Base-by-base conservation (phyloP, 2,113 vertebrate species). In the Coptodon rendalli region DNA sequence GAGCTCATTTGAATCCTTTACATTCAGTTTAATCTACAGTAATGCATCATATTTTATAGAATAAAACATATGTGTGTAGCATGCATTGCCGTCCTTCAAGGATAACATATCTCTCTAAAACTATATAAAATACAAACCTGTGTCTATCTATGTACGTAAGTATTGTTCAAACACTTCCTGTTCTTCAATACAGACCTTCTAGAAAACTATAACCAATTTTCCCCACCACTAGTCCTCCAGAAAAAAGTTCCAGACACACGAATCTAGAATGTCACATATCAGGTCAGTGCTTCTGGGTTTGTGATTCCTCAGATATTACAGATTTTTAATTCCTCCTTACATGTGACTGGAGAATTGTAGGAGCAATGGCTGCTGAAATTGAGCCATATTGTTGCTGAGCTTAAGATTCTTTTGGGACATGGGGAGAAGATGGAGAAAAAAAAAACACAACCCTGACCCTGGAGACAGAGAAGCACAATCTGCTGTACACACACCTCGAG, bases 241-340 rank as follows among this genome's bases (percentile, higher is more conserved):
- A 89, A 87, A 76, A 78, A 90, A 73, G 83, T 85, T 89, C 61
- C 86, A 90, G 57, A 81, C 85, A 59, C 73, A 7, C 78, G 61
- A 87, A 80, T 87, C 56, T 38, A 80, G 87, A 91, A 91, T 88
- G 88, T 90, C 89, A 90, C 87, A 86, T 79, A 94, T 92, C 89
- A 89, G 93, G 93, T 91, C 93, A 92, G 83, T 87, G 87, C 82
- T 48, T 88, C 57, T 5, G 59, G 80, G 83, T 87, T 73, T 87
- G 61, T 61, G 86, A 90, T 88, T 92, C 87, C 83, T 89, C 84
- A 89, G 79, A 93, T 94, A 94, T 88, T 86, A 94, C 91, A 94
- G 48, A 79, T 84, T 93, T 93, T 92, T 94, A 91, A 95, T 93
- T 93, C 91, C 80, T 92, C 85, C 80, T 90, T 93, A 89, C 89